Conservation (phyloP, 2,113 vertebrate genomes). For the Aspiorhynchus laticeps region DNA sequence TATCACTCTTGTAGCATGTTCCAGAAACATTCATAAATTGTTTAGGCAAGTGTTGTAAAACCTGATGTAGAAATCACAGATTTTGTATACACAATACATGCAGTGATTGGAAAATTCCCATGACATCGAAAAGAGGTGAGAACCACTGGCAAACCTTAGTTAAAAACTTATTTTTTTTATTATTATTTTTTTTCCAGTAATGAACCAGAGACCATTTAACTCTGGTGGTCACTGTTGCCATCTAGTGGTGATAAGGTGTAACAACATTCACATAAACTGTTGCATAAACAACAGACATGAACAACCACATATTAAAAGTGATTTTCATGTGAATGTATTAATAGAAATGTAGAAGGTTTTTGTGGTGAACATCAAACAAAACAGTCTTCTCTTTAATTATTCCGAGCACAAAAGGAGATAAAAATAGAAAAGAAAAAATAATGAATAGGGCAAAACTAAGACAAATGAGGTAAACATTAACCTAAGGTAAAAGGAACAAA, state of each 20-base stretch:
- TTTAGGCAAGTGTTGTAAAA: not conserved
- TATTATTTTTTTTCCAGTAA: not conserved
- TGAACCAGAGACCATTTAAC: not conserved
- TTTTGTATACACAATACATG: not conserved
- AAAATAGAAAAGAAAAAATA: not conserved
- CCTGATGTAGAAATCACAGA: not conserved
- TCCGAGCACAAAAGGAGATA: not conserved
- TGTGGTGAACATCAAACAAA: not conserved
- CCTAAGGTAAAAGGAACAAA: not conserved
- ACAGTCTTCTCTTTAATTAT: not conserved
- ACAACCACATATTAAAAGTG: not conserved
- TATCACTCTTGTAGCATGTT: not conserved
- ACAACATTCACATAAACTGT: not conserved
- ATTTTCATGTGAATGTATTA: not conserved
- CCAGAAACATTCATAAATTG: not conserved
- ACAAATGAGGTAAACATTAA: not conserved
- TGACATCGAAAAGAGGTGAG: not conserved
- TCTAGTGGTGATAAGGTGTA: not conserved
- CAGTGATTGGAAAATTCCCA: not conserved
- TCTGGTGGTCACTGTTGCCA: not conserved
- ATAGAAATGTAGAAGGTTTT: not conserved
- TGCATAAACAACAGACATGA: not conserved
- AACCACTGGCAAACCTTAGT: not conserved
- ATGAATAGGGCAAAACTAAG: not conserved
- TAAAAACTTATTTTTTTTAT: not conserved